phyloP scores from a whole-genome alignment of 2,113 vertebrate species.

The Strix aluco region DNA sequence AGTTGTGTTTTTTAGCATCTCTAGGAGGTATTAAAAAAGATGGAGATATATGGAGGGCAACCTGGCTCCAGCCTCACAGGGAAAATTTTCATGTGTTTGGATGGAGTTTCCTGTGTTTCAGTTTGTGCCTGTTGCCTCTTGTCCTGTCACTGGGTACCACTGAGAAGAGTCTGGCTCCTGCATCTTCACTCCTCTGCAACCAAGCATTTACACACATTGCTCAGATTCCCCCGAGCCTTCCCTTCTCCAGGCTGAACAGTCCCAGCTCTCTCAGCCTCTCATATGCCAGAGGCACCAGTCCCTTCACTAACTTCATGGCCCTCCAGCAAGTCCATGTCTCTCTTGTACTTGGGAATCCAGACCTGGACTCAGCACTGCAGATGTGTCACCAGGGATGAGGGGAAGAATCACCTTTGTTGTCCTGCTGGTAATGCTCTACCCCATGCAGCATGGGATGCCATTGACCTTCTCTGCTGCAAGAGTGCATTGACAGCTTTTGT shows the following conservation, averaged over 20 bases:
- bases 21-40: neutral
- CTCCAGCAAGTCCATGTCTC: neutral
- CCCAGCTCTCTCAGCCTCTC: neutral
- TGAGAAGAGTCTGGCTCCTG: neutral
- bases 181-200: neutral
- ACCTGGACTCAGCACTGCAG: neutral
- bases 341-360: neutral
- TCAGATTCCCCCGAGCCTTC: neutral
- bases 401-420: neutral
- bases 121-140: neutral
- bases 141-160: neutral
- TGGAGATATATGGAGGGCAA: neutral
- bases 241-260: neutral
- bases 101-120: neutral
- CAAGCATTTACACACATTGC: neutral
- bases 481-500: neutral
- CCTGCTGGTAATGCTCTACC: neutral
- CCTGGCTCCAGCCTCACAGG: neutral
- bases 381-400: neutral
- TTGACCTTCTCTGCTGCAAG: no score
- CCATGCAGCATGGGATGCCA: neutral
- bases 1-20: neutral
- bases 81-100: neutral
- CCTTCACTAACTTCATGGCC: neutral
- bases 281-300: no score